Percentiles rank a stretch among this genome's conserved stretches.
These are phyloP conservation scores for Sclerurus mexicanus DNA, from an alignment of 2,113 vertebrate genomes.

Conservation along the genomic window DNA sequence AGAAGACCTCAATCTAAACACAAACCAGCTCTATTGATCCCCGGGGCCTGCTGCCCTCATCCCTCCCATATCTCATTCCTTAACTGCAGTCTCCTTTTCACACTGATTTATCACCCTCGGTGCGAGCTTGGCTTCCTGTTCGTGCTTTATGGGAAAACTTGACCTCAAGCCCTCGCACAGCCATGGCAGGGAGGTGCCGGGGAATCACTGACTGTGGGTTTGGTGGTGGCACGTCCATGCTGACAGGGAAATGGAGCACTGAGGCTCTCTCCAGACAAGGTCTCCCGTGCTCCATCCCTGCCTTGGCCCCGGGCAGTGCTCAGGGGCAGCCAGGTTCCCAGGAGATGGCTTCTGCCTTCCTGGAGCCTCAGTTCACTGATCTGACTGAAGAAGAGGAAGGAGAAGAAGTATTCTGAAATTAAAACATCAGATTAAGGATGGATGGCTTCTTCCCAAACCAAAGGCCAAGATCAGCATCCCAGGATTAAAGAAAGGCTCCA, in stretches of 20 bases:
- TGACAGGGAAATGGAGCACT: background rate
- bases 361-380: background rate
- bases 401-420: background rate
- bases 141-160: background rate
- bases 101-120: background rate
- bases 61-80: background rate
- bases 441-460: background rate
- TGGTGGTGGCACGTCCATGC: background rate
- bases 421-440: background rate
- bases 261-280: accelerated
- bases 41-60: background rate
- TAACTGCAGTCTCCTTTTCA: background rate
- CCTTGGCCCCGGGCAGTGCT: background rate
- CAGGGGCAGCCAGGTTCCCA: background rate
- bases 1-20: conserved; percentile 46
- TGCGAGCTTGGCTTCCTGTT: background rate
- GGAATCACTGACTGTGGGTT: background rate
- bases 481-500: background rate
- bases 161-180: background rate
- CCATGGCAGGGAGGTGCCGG: background rate
- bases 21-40: conserved; percentile 12
- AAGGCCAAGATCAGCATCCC: background rate
- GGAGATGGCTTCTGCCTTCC: background rate
- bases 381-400: accelerated
- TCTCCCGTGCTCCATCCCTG: background rate